Conservation (phyloP, 2,113 vertebrate species). For the Pelmatolapia mariae region DNA sequence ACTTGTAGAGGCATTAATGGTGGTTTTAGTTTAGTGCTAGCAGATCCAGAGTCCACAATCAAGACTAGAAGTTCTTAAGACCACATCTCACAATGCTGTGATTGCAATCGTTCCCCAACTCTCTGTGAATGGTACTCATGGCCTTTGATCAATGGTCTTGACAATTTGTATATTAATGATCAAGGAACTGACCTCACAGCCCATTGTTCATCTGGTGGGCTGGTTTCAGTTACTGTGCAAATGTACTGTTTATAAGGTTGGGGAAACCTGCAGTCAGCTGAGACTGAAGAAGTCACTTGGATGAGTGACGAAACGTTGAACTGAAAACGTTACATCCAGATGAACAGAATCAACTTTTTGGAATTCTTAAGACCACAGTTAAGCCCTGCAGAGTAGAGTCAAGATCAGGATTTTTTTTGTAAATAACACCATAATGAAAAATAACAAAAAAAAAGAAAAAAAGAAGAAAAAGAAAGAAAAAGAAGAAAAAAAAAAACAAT, state of each 20-base stretch:
- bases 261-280: background rate
- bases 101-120: fast-evolving
- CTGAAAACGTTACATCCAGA: background rate
- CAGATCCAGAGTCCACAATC: background rate
- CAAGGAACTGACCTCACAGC: fast-evolving
- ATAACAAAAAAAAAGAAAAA: background rate
- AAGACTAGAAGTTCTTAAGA: background rate
- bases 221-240: background rate
- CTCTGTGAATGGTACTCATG: background rate
- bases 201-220: background rate
- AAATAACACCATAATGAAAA: background rate
- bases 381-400: background rate
- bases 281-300: background rate
- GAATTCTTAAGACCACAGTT: background rate
- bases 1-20: background rate
- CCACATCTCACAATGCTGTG: background rate
- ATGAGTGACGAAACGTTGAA: background rate
- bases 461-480: too few relatives aligned
- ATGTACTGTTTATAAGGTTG: background rate
- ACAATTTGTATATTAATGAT: background rate
- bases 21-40: background rate
- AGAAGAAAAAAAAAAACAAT: background rate
- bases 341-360: background rate
- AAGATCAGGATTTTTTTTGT: background rate
- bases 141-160: background rate